A percentile compares a stretch with the other conserved stretches of the same genome.
These are phyloP conservation scores for Volucella inanis DNA, from an alignment of 2,888 invertebrate genomes.

Conservation along the genomic window DNA sequence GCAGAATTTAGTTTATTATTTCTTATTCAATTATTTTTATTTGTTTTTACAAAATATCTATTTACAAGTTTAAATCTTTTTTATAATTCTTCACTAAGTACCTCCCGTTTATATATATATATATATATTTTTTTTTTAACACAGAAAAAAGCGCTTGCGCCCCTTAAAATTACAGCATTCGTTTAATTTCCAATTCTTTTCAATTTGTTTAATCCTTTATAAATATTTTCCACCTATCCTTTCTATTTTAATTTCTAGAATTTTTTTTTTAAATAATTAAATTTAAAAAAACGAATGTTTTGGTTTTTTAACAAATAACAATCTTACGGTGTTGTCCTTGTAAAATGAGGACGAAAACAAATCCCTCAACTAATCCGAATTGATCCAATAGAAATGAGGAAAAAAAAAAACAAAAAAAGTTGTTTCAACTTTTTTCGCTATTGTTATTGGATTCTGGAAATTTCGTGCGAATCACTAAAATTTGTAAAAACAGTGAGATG, in stretches of 20 bases:
- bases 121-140: constrained; percentile 12
- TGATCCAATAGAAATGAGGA: background rate
- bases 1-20: constrained; percentile 7
- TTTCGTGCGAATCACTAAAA: constrained; percentile 3
- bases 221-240: constrained; percentile 16
- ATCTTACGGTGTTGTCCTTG: constrained; percentile 4
- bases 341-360: background rate
- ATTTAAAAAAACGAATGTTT: background rate
- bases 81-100: constrained; percentile 30
- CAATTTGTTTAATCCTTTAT: background rate
- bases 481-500: background rate
- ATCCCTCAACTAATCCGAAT: background rate
- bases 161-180: background rate
- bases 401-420: constrained; percentile 6
- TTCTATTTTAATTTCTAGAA: background rate
- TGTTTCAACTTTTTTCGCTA: background rate
- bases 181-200: background rate
- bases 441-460: constrained; percentile 12
- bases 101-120: constrained; percentile 5
- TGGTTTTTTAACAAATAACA: constrained; percentile 38
- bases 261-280: constrained; percentile 10
- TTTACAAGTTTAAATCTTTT: background rate
- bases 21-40: constrained; percentile 25
- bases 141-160: constrained; percentile 37
- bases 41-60: constrained; percentile 51